Evolutionary conservation across 2,113 vertebrate species (phyloP).

Genomic region (Paradoxurus hermaphroditus): DNA sequence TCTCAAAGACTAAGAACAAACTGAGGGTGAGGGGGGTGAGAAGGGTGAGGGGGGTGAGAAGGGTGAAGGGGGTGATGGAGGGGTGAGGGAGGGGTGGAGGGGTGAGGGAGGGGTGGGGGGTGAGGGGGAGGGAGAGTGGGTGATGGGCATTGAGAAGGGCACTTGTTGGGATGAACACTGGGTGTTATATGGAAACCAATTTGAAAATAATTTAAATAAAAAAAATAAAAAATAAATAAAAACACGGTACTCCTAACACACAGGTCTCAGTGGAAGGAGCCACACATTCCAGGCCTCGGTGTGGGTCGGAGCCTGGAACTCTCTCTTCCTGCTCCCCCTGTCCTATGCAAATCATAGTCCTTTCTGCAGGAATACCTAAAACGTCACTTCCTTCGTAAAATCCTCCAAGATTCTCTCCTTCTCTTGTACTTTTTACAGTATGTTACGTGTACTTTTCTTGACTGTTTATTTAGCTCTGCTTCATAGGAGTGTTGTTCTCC

Average conservation of each 20-base stretch:
- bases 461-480: background rate
- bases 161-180: no score
- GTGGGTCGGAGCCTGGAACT: background rate
- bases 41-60: no score
- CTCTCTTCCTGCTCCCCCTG: background rate
- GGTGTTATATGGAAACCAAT: no score
- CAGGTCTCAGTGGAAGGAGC: background rate
- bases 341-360: background rate
- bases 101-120: no score
- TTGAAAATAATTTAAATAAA: no score
- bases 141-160: no score
- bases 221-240: no score
- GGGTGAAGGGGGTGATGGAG: no score
- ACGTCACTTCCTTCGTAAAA: background rate
- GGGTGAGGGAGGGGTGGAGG: no score
- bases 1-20: no score
- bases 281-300: background rate
- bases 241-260: background rate
- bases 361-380: background rate
- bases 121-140: no score
- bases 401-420: background rate
- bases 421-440: background rate
- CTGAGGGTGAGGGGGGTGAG: no score
- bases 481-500: background rate
- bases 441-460: background rate